These are phyloP conservation scores for Pipistrellus pygmaeus DNA, from an alignment of 2,797 vertebrate species.

Conservation along the genomic window DNA sequence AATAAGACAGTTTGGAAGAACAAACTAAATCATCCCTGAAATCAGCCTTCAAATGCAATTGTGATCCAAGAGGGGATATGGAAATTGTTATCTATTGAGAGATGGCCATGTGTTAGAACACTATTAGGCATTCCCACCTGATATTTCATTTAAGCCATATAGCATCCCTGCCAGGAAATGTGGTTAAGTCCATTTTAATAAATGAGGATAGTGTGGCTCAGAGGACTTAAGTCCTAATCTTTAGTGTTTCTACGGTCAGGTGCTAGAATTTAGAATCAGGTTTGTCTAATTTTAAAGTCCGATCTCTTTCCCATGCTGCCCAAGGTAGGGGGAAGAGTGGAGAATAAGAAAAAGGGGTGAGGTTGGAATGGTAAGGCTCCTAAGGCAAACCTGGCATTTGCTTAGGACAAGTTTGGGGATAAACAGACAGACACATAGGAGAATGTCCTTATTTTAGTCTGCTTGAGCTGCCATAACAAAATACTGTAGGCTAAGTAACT, in stretches of 20 bases:
- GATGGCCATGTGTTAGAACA: background rate
- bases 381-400: background rate
- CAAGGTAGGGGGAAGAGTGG: background rate
- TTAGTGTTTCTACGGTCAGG: background rate
- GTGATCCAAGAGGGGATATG: background rate
- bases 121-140: background rate
- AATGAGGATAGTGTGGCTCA: background rate
- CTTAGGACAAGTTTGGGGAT: background rate
- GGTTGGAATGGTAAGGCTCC: background rate
- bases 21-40: slow-evolving; percentile 56
- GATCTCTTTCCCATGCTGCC: background rate
- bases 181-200: slow-evolving; percentile 19
- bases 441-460: background rate
- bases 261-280: slow-evolving; percentile 39
- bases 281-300: slow-evolving; percentile 33
- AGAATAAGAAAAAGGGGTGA: background rate
- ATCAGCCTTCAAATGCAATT: slow-evolving; percentile 25
- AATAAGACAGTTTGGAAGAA: slow-evolving; percentile 19
- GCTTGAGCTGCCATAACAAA: background rate
- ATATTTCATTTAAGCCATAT: background rate
- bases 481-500: background rate
- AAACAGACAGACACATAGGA: background rate
- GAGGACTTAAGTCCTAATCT: background rate
- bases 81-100: background rate
- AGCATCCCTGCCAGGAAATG: background rate